These are phyloP conservation scores for Radopholus similis DNA, from an alignment of 1,140 invertebrate genomes.

Conservation along the genomic window DNA sequence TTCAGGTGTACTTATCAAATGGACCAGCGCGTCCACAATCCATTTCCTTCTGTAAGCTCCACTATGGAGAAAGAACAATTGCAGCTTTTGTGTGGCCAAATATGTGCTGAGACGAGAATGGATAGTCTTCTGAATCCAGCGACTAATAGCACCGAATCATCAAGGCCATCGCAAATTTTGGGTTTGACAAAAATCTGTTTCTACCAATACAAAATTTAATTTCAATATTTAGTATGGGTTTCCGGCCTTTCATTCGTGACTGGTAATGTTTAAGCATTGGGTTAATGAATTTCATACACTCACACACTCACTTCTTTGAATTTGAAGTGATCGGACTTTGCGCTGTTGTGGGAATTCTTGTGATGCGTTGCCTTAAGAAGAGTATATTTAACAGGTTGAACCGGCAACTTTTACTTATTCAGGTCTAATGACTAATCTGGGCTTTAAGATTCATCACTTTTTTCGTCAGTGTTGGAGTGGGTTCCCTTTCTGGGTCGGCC, in stretches of 20 bases:
- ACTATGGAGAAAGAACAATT: not conserved
- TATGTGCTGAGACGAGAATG: not conserved
- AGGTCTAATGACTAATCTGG: too few species aligned
- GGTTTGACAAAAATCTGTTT: not conserved
- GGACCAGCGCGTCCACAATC: not conserved
- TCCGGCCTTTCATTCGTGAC: constrained; percentile 29
- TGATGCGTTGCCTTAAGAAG: constrained; percentile 68
- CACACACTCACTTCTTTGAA: not conserved
- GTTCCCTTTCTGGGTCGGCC: constrained; percentile 67
- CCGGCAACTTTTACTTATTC: too few species aligned
- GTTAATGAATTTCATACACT: not conserved
- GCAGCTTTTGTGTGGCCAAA: not conserved
- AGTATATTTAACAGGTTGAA: constrained; percentile 64
- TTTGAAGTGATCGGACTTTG: constrained; percentile 66
- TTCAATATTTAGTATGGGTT: constrained; percentile 23
- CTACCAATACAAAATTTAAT: not conserved
- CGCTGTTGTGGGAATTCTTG: constrained; percentile 66
- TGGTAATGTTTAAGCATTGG: not conserved
- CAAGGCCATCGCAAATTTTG: not conserved
- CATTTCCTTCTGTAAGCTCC: not conserved
- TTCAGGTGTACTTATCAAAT: not conserved
- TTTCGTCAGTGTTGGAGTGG: constrained; percentile 70
- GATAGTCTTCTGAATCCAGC: not conserved
- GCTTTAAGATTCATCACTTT: constrained; percentile 67
- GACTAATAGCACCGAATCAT: not conserved